Percentiles rank a stretch among this genome's conserved stretches.
These are phyloP conservation scores for Drosophila birchii DNA, from an alignment of 2,888 invertebrate genomes.

Conservation along the genomic window DNA sequence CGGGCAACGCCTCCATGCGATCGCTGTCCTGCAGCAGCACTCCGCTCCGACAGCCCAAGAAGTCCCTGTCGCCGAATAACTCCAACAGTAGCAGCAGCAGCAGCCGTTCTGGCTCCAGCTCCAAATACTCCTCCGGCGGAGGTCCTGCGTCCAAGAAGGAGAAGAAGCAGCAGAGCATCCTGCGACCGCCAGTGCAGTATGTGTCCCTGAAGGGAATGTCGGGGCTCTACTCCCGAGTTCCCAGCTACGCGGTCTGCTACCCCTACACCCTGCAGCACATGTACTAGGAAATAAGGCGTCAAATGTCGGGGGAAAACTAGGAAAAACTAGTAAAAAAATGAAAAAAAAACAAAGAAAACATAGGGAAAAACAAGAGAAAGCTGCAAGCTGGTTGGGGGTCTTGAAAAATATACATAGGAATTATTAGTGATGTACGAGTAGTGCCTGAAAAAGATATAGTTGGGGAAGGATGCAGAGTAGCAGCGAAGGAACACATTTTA, in stretches of 20 bases:
- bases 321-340: constrained; percentile 16
- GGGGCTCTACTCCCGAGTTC: constrained; percentile 92
- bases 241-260: constrained; percentile 86
- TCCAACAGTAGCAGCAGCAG: constrained; percentile 55
- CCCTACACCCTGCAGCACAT: constrained; percentile 81
- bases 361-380: background rate
- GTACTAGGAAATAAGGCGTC: constrained; percentile 53
- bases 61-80: constrained; percentile 59
- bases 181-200: constrained; percentile 91
- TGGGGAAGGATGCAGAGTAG: constrained; percentile 12
- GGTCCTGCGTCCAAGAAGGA: constrained; percentile 70
- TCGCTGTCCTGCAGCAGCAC: constrained; percentile 88
- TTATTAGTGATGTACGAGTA: constrained; percentile 69
- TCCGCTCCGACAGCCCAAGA: constrained; percentile 69
- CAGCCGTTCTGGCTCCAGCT: constrained; percentile 40
- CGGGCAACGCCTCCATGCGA: constrained; percentile 86
- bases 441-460: constrained; percentile 69
- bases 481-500: constrained; percentile 66
- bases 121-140: constrained; percentile 41
- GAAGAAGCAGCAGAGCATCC: constrained; percentile 88
- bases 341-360: constrained; percentile 7
- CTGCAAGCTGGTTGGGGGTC: constrained; percentile 45
- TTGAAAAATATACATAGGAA: constrained; percentile 30
- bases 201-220: constrained; percentile 92
- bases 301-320: background rate